Base-by-base conservation (phyloP, 2,888 invertebrate genomes). In the Spialia ferax region DNA sequence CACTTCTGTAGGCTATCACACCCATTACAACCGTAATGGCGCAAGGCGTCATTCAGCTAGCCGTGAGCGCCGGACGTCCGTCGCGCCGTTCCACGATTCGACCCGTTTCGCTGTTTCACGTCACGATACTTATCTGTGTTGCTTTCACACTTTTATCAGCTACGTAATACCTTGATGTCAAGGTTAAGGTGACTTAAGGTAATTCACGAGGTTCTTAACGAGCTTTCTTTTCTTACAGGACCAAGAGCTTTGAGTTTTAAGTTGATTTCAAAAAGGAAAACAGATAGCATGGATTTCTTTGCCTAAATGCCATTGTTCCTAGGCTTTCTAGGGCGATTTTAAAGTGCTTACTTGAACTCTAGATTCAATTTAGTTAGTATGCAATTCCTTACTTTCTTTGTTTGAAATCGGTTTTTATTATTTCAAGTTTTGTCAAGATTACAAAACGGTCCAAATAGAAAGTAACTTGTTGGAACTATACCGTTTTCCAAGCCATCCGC, bases 401-500 rank as follows among this genome's bases (percentile, higher is more conserved):
- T n/a, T n/a, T n/a, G n/a, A n/a, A n/a, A n/a, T n/a, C n/a, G n/a
- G n/a, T n/a, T n/a, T n/a, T n/a, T n/a, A n/a, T n/a, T n/a, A 22
- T 13, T 50, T 1, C 1, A 22, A 4, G 10, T 22, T 35, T 56
- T 56, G 29, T 61, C 8, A 45, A 64, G 56, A 35, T n/a, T 45
- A 42, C 38, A 38, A 35, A 45, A 38, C 22, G 42, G 42, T 50
- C 22, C 42, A 65, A 66, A 60, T 15, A 29, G 20, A 67, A 48
- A 0, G 87, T 79, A 79, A 77, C 76, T 74, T 13, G 32, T 75
- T 74, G 71, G 69, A 70, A 38, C 79, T 74, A 76, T 77, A 77
- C 77, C 77, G 72, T 15, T 60, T 82, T 80, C 74, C 80, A 77
- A 80, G 75, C 70, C 48, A 48, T 75, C 79, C 83, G 70, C 72